A percentile compares a stretch with the other conserved stretches of the same genome.
These are phyloP conservation scores for Vanessa atalanta DNA, from an alignment of 1,140 invertebrate genomes.

Conservation along the genomic window DNA sequence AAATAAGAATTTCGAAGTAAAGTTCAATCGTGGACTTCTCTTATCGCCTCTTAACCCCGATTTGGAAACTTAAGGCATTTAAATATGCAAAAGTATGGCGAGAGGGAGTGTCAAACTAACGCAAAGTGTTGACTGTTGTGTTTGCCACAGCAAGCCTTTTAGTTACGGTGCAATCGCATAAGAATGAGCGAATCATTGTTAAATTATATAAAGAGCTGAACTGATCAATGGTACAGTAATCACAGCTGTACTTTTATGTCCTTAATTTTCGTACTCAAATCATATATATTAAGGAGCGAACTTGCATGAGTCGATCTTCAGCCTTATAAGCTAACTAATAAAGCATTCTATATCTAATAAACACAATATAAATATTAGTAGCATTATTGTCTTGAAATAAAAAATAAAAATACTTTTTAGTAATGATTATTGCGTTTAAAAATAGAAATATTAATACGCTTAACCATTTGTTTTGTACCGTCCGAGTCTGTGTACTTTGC, in stretches of 20 bases:
- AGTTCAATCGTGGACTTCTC: slow-evolving; percentile 29
- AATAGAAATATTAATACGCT: background rate
- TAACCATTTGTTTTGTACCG: background rate
- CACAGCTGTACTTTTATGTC: no score
- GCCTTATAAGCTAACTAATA: no score
- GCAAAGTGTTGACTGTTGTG: slow-evolving; percentile 52
- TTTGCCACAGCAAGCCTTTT: slow-evolving; percentile 40
- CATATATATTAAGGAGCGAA: no score
- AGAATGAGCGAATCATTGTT: slow-evolving; percentile 1
- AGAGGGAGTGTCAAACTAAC: slow-evolving; percentile 36
- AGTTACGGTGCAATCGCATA: slow-evolving; percentile 21
- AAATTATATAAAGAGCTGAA: background rate
- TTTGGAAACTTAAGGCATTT: slow-evolving; percentile 50
- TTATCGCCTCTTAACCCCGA: slow-evolving; percentile 43
- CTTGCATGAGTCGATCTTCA: no score
- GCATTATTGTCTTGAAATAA: no score
- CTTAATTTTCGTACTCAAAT: no score
- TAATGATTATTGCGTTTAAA: no score
- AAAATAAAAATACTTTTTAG: no score
- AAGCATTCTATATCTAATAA: no score
- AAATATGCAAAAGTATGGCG: slow-evolving; percentile 51
- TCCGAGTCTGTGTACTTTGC: slow-evolving; percentile 25
- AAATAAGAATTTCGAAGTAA: slow-evolving; percentile 16
- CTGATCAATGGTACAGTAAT: no score
- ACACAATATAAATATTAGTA: no score